Conservation (phyloP, 2,888 invertebrate species). For the Atethmia centrago region DNA sequence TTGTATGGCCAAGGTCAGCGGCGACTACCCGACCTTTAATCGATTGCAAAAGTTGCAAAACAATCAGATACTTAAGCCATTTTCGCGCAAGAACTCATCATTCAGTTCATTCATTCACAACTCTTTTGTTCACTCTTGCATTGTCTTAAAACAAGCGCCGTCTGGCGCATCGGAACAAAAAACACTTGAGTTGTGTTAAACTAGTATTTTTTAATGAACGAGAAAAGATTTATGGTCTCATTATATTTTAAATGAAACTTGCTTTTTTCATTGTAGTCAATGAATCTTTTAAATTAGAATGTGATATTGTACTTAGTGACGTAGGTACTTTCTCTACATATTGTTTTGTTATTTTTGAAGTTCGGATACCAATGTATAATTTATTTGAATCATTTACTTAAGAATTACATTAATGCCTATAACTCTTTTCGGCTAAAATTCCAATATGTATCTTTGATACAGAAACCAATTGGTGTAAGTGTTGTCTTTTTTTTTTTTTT, state of each 20-base stretch:
- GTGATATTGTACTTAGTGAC: too few relatives aligned
- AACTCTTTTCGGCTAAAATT: too few relatives aligned
- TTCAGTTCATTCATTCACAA: constrained; percentile 51
- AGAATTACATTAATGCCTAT: too few relatives aligned
- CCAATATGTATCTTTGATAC: neutral
- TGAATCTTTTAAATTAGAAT: neutral
- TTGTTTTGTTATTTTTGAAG: neutral
- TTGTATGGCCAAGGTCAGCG: too few relatives aligned
- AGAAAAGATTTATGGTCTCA: constrained; percentile 18
- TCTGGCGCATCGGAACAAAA: constrained; percentile 46
- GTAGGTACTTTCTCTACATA: too few relatives aligned
- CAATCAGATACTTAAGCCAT: constrained; percentile 49
- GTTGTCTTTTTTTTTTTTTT: too few relatives aligned
- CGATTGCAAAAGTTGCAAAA: constrained; percentile 28
- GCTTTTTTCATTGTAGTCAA: neutral
- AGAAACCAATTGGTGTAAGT: neutral
- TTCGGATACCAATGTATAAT: neutral
- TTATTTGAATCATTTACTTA: neutral
- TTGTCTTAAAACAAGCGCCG: constrained; percentile 47
- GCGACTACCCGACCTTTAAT: too few relatives aligned
- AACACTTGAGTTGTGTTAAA: constrained; percentile 24
- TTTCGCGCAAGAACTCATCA: constrained; percentile 49
- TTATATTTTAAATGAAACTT: constrained; percentile 3
- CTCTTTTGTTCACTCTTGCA: constrained; percentile 43
- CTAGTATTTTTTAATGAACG: constrained; percentile 20